Evolutionary conservation across 2,888 invertebrate genomes (phyloP).

Genomic region (Rhorus exstirpatorius): DNA sequence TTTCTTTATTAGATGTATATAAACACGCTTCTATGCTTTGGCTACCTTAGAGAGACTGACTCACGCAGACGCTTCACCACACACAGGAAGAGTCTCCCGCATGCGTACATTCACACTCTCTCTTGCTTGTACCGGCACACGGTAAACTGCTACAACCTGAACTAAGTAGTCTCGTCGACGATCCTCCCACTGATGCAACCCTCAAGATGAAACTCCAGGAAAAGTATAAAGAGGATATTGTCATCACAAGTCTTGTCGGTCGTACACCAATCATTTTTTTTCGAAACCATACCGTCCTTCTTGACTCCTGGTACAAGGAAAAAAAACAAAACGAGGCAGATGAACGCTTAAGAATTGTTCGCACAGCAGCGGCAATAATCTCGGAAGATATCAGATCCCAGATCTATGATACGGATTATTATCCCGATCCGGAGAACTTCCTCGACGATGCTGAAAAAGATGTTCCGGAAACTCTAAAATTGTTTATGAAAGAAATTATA

Average conservation of each 20-base stretch:
- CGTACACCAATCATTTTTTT: neutral
- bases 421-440: conserved; percentile 38
- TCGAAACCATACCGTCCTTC: neutral
- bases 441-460: conserved; percentile 3
- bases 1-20: too few relatives aligned
- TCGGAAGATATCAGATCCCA: conserved; percentile 76
- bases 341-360: conserved; percentile 76
- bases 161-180: neutral
- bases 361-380: conserved; percentile 78
- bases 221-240: neutral
- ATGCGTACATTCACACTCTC: too few relatives aligned
- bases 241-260: neutral
- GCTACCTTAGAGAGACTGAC: too few relatives aligned
- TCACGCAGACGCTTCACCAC: too few relatives aligned
- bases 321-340: conserved; percentile 60
- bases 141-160: too few relatives aligned
- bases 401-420: conserved; percentile 74
- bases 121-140: too few relatives aligned
- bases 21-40: too few relatives aligned
- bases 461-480: conserved; percentile 73
- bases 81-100: too few relatives aligned
- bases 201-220: neutral
- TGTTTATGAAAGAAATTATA: conserved; percentile 67
- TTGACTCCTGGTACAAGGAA: neutral
- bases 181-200: neutral